A percentile compares a stretch with the other conserved stretches of the same genome.
Conservation (phyloP, 2,888 invertebrate species). For the Phyto melanocephala region DNA sequence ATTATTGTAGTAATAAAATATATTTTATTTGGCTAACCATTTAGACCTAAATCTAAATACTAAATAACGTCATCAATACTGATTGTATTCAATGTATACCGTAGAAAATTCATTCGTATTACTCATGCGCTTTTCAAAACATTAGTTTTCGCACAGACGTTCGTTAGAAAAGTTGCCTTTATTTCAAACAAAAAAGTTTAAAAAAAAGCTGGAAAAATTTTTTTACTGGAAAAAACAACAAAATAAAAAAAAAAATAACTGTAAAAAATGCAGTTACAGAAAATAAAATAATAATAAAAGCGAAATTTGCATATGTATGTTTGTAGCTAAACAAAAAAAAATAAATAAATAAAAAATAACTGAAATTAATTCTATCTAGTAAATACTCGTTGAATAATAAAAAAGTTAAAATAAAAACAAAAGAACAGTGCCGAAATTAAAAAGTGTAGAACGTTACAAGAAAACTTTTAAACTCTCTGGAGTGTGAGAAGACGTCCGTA, state of each 20-base stretch:
- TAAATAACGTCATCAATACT: constrained; percentile 72
- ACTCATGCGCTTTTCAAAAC: constrained; percentile 76
- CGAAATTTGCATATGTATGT: not conserved
- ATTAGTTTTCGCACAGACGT: constrained; percentile 76
- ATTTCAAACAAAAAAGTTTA: constrained; percentile 30
- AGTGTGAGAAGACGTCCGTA: not conserved
- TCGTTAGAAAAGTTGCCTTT: constrained; percentile 76
- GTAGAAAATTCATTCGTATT: constrained; percentile 76
- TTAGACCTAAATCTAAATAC: constrained; percentile 65
- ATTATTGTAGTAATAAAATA: constrained; percentile 64
- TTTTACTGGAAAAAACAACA: constrained; percentile 30
- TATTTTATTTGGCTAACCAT: constrained; percentile 65
- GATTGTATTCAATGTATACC: constrained; percentile 76
- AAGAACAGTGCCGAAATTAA: constrained; percentile 33
- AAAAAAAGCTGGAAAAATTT: not conserved
- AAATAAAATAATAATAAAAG: not conserved
- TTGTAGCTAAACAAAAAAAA: constrained; percentile 7
- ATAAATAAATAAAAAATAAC: constrained; percentile 4
- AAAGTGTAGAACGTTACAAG: constrained; percentile 12
- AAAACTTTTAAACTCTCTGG: constrained; percentile 18
- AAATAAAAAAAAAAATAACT: constrained; percentile 31
- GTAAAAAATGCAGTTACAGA: not conserved
- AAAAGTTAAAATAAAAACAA: not conserved
- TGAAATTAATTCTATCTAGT: constrained; percentile 4
- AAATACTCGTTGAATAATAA: constrained; percentile 7